Evolutionary conservation across 2,113 vertebrate genomes (phyloP).

Genomic region (Hydrolagus affinis): DNA sequence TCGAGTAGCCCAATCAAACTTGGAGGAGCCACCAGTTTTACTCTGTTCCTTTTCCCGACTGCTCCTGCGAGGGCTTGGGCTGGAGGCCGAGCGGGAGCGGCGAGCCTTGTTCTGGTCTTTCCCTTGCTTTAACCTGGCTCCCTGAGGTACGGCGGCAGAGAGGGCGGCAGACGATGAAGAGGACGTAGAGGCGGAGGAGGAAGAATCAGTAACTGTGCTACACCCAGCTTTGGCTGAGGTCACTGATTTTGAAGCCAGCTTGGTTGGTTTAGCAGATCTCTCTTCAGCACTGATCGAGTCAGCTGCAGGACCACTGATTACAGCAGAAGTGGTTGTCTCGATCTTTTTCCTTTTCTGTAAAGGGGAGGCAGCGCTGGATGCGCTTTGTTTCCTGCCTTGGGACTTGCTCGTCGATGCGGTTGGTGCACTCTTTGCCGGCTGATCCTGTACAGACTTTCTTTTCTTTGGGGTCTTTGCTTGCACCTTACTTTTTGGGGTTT

Average conservation of each 20-base stretch:
- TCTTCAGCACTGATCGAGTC: slow-evolving; percentile 84
- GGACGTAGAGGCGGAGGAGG: slow-evolving; percentile 85
- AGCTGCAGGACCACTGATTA: slow-evolving; percentile 75
- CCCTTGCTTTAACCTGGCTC: slow-evolving; percentile 92
- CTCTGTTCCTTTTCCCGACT: slow-evolving; percentile 92
- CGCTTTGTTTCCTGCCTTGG: slow-evolving; percentile 76
- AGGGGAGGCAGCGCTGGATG: slow-evolving; percentile 70
- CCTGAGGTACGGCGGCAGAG: slow-evolving; percentile 75
- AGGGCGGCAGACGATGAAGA: slow-evolving; percentile 76
- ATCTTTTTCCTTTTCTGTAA: slow-evolving; percentile 94
- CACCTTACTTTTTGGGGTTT: slow-evolving; percentile 63
- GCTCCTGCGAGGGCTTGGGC: slow-evolving; percentile 89
- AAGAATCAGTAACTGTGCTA: slow-evolving; percentile 94
- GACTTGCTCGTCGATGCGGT: slow-evolving; percentile 78
- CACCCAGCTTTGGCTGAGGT: slow-evolving; percentile 99
- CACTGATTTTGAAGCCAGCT: slow-evolving; percentile 99
- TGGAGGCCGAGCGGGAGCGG: slow-evolving; percentile 91
- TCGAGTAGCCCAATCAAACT: slow-evolving; percentile 97
- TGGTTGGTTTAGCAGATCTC: slow-evolving; percentile 95
- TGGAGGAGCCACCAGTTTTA: slow-evolving; percentile 88
- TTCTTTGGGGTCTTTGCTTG: slow-evolving; percentile 80
- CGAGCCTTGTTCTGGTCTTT: slow-evolving; percentile 96
- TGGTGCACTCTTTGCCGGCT: slow-evolving; percentile 59
- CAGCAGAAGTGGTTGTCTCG: slow-evolving; percentile 71
- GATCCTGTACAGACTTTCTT: slow-evolving; percentile 67